Evolutionary conservation across 1,140 invertebrate species (phyloP), one percentile per base, ranked within the genome.

Genomic region (Achroia grisella): DNA sequence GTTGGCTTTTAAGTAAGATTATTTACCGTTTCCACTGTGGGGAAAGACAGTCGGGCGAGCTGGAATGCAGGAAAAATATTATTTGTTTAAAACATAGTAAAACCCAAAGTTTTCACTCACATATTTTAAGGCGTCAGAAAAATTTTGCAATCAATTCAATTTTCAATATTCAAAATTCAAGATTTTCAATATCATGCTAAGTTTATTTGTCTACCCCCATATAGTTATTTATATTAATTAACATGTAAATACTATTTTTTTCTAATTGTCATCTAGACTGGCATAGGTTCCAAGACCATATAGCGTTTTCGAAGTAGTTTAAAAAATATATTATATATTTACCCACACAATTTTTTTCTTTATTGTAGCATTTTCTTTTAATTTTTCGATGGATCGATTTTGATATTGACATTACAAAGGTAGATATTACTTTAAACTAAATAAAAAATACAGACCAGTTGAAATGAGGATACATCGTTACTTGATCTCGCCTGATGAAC

Each of bases 1-100:
- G 30, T 29, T 35, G 12, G 15, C 31, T 31, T 17, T 30, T 17
- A 11, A 2, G 39, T 39, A 43, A 15, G 13, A 32, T 39, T 48
- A 65, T 57, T 67, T 59, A 76, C 73, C 10, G 65, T 71, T 39
- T 73, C 73, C 1, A 77, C 64, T 4, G 65, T 77, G 1, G 71
- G 70, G 14, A 77, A 73, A 0, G 73, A 71, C 8, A 72, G 39
- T 6, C 73, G 60, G 6, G 73, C 73, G 3, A 77, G 68, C 71
- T 76, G 60, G 30, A 72, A 70, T 39, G n/a, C n/a, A n/a, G n/a
- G n/a, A n/a, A 30, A 40, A 44, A 53, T 44, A 36, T 42, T 39
- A 32, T 31, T 10, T 17, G 40, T 28, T 29, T 53, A 31, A 34
- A 28, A n/a, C n/a, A n/a, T n/a, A n/a, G n/a, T n/a, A n/a, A n/a